Evolutionary conservation across 2,113 vertebrate genomes (phyloP).

Genomic region (Setophaga kirtlandii): DNA sequence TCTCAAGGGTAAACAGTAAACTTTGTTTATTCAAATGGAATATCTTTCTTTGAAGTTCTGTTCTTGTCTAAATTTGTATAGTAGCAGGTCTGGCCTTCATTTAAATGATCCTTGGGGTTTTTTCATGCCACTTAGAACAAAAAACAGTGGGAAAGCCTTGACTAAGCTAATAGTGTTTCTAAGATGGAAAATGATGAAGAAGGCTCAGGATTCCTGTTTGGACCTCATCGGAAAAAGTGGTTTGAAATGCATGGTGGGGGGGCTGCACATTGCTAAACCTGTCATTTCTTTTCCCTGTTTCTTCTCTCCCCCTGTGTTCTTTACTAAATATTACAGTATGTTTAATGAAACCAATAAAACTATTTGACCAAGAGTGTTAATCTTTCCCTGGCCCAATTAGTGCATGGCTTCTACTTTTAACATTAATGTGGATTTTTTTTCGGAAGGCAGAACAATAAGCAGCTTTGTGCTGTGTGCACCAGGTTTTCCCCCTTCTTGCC

Average conservation of each 20-base stretch:
- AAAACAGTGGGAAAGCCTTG: conserved; percentile 19
- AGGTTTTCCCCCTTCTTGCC: conserved; percentile 33
- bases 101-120: conserved; percentile 49
- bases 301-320: background rate
- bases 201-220: conserved; percentile 33
- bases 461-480: conserved; percentile 13
- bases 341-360: conserved; percentile 51
- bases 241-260: background rate
- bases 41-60: conserved; percentile 40
- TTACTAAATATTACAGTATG: background rate
- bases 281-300: conserved; percentile 10
- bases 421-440: background rate
- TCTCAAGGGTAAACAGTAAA: conserved; percentile 25
- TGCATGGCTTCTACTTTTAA: conserved; percentile 14
- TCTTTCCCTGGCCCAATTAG: conserved; percentile 48
- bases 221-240: conserved; percentile 10
- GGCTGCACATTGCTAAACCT: background rate
- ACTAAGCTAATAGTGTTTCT: background rate
- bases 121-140: background rate
- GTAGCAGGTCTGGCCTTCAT: conserved; percentile 52
- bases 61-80: conserved; percentile 39
- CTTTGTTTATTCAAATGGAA: conserved; percentile 41
- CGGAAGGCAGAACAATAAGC: background rate
- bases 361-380: conserved; percentile 37
- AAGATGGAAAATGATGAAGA: conserved; percentile 35